Conservation (phyloP, 2,113 vertebrate species). For the Peromyscus polionotus region DNA sequence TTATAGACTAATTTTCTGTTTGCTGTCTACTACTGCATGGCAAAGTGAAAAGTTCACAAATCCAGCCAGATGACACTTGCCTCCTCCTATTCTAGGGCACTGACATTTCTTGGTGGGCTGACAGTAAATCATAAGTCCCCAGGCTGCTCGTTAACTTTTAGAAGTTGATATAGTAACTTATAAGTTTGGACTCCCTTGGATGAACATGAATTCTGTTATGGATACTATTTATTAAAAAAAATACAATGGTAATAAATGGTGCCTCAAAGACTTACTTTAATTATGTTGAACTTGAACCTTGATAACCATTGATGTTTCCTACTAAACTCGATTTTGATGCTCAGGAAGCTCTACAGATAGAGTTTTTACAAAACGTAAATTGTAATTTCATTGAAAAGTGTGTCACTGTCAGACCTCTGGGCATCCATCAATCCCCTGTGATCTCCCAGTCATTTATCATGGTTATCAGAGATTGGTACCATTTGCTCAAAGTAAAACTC, state of each 20-base stretch:
- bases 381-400: conserved; percentile 85
- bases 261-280: conserved; percentile 79
- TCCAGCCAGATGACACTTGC: conserved; percentile 63
- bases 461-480: conserved; percentile 69
- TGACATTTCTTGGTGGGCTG: conserved; percentile 92
- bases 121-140: conserved; percentile 91
- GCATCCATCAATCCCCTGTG: conserved; percentile 81
- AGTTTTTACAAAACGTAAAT: conserved; percentile 84
- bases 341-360: conserved; percentile 80
- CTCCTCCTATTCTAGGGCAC: conserved; percentile 86
- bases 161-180: conserved; percentile 88
- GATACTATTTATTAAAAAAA: conserved; percentile 25
- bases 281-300: conserved; percentile 65
- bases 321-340: conserved; percentile 42
- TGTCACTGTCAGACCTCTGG: conserved; percentile 81
- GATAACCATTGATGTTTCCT: conserved; percentile 68
- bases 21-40: conserved; percentile 76
- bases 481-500: conserved; percentile 50
- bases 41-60: conserved; percentile 82
- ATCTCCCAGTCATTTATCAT: conserved; percentile 82
- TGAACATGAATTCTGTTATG: conserved; percentile 76
- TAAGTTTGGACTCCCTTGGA: conserved; percentile 77
- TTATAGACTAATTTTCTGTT: conserved; percentile 83
- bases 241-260: conserved; percentile 76
- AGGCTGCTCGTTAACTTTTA: conserved; percentile 94